phyloP scores from a whole-genome alignment of 30 jellyfish, hydroid and myxozoan species.

The Rhopilema esculentum region DNA sequence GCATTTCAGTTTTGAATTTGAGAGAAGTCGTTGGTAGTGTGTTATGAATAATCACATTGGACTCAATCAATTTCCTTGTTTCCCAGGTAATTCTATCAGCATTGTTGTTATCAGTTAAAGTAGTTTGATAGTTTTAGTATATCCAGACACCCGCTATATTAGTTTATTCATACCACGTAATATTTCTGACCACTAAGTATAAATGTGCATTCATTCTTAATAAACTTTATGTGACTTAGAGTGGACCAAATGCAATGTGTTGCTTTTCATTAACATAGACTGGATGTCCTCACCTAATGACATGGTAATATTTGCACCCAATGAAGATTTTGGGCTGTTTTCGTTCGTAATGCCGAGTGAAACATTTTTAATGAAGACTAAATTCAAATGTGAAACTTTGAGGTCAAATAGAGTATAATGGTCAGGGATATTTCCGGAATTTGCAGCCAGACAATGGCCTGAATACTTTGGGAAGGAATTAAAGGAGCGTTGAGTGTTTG shows the following conservation, averaged over 20 bases:
- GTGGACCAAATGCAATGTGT: too few species aligned
- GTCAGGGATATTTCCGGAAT: not conserved
- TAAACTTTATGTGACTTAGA: too few species aligned
- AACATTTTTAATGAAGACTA: not conserved
- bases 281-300: too few species aligned
- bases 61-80: not conserved
- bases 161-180: too few species aligned
- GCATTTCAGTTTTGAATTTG: too few species aligned
- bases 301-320: too few species aligned
- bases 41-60: slow-evolving; percentile 10
- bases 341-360: not conserved
- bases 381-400: not conserved
- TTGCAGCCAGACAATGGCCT: not conserved
- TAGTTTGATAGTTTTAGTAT: not conserved
- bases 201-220: too few species aligned
- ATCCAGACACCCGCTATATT: too few species aligned
- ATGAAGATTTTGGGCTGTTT: too few species aligned
- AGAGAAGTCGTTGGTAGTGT: not conserved
- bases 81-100: slow-evolving; percentile 13
- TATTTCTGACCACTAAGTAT: too few species aligned
- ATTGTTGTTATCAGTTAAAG: not conserved
- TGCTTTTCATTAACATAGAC: too few species aligned
- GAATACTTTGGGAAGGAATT: too few species aligned
- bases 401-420: not conserved
- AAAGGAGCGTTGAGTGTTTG: not conserved